These are phyloP conservation scores for Cataglyphis altisquamis DNA, from an alignment of 2,888 invertebrate genomes.

Conservation along the genomic window DNA sequence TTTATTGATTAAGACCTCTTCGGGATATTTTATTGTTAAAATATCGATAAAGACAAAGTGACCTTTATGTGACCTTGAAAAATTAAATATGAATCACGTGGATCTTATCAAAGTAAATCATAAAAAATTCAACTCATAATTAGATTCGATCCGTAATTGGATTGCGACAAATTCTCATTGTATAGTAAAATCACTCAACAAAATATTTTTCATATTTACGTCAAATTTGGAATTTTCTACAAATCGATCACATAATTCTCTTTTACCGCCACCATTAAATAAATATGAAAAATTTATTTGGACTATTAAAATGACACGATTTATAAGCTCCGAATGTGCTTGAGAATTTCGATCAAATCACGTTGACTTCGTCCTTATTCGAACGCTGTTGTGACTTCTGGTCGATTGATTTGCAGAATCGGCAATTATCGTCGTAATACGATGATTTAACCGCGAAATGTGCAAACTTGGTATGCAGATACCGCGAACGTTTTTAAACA, in stretches of 20 bases:
- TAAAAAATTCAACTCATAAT: background rate
- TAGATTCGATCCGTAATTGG: background rate
- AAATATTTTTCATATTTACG: background rate
- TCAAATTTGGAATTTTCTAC: background rate
- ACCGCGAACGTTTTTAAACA: constrained; percentile 5
- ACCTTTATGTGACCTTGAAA: too few species aligned
- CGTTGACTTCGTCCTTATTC: background rate
- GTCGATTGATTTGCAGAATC: constrained; percentile 19
- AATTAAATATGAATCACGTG: background rate
- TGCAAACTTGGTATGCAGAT: constrained; percentile 17
- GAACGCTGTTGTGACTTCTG: background rate
- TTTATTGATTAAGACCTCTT: too few species aligned
- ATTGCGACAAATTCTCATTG: background rate
- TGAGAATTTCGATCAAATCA: background rate
- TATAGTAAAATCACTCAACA: background rate
- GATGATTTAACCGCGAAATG: constrained; percentile 27
- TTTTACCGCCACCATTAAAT: background rate
- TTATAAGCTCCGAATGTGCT: background rate
- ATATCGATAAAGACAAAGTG: too few species aligned
- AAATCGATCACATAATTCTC: background rate
- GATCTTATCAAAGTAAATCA: background rate
- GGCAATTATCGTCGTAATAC: constrained; percentile 19
- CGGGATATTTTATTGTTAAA: too few species aligned
- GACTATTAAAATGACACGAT: background rate
- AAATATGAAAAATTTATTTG: background rate